phyloP scores from a whole-genome alignment of 2,113 vertebrate genomes.

The Capra hircus region DNA sequence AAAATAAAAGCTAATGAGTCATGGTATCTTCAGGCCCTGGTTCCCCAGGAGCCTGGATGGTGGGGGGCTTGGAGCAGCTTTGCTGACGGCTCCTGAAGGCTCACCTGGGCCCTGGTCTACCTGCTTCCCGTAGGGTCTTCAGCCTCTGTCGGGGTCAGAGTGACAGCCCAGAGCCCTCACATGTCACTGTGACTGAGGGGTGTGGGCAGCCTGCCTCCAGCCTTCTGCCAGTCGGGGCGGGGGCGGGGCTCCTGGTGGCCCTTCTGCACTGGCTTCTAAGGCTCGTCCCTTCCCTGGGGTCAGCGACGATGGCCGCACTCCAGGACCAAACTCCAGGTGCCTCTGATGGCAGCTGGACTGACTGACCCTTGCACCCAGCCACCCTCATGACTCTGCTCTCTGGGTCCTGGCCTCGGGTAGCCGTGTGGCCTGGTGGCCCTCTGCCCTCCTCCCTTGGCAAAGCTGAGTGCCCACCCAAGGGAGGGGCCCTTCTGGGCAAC shows the following conservation, averaged over 20 bases:
- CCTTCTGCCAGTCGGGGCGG: no score
- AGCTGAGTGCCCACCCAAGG: background rate
- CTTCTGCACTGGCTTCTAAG: background rate
- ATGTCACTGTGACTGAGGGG: no score
- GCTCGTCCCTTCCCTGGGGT: background rate
- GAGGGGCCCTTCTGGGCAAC: background rate
- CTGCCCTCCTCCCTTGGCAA: background rate
- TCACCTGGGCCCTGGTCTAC: no score
- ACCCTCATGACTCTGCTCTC: no score
- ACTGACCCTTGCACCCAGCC: fast-evolving
- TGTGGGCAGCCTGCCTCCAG: background rate
- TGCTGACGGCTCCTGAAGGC: background rate
- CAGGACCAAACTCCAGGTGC: background rate
- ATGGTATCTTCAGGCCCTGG: background rate
- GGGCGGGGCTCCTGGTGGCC: no score
- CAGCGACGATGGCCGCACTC: fast-evolving
- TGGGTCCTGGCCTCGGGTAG: background rate
- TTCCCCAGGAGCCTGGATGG: background rate
- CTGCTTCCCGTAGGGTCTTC: background rate
- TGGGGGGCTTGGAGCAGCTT: background rate
- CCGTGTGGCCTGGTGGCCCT: fast-evolving
- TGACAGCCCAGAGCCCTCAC: background rate
- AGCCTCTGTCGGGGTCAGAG: background rate
- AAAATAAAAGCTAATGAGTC: slow-evolving; percentile 73
- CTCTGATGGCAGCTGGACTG: background rate